A percentile compares a stretch with the other conserved stretches of the same genome.
phyloP scores from a whole-genome alignment of 2,797 vertebrate genomes.

The Chaetodon trifasciatus region DNA sequence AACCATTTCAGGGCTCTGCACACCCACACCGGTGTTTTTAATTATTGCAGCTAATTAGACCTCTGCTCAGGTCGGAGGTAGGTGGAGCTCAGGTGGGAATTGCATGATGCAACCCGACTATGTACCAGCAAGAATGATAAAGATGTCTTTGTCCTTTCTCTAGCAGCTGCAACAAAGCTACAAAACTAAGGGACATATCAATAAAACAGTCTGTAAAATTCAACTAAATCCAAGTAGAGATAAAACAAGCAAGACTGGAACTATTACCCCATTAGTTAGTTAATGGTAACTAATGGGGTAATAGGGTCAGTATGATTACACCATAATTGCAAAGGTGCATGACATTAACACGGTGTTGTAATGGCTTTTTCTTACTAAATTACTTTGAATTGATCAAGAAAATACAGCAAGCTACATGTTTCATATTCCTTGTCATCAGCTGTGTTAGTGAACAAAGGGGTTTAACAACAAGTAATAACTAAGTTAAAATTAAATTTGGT shows the following conservation, averaged over 20 bases:
- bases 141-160: neutral
- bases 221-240: neutral
- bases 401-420: neutral
- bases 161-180: neutral
- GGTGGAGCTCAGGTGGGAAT: neutral
- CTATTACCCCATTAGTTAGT: too few species aligned
- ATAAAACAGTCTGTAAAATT: neutral
- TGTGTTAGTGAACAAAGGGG: neutral
- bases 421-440: neutral
- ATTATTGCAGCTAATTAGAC: neutral
- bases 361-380: neutral
- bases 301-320: slow-evolving; percentile 14
- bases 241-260: neutral
- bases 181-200: neutral
- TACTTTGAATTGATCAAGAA: neutral
- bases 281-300: slow-evolving; percentile 6
- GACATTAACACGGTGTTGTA: neutral
- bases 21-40: neutral
- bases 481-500: neutral
- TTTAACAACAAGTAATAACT: neutral
- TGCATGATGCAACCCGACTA: neutral
- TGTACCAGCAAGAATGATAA: neutral
- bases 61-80: neutral
- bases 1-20: neutral
- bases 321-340: slow-evolving; percentile 1